Base-by-base conservation (phyloP, 1,140 invertebrate genomes). In the Trachelipus rathkii region DNA sequence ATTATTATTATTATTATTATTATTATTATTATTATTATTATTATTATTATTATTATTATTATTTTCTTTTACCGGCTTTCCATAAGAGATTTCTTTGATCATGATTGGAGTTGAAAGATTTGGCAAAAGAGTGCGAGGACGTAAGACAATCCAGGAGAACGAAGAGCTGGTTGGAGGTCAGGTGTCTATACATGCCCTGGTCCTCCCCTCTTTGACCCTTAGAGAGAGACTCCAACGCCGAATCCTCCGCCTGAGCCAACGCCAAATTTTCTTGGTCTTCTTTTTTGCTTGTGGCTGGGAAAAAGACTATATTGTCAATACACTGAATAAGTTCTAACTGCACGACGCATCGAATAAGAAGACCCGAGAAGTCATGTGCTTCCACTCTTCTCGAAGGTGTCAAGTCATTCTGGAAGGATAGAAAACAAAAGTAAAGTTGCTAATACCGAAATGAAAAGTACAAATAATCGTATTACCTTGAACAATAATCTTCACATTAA, bases 261-360 rank as follows among this genome's bases (percentile, higher is more conserved):
- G 94, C 94, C 76, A 97, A 86, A 78, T 96, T 95, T 84, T 98
- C 95, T 43, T 93, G 92, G 85, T 99, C 96, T 86, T 99, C 96
- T 86, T 97, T 98, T 71, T 93, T 90, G 24, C 96, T 97, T 0
- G 95, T 98, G 0, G 95, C 93, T 15, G 96, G 96, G 85, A 95
- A 99, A 85, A 99, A 99, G 0, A 99, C 92, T 70, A 99, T 95
- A 83, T 97, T 97, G 83, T 99, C 97, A 72, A 99, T 95, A 0
- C 96, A 98, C 84, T 98, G 95, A 77, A 99, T 99, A n/a, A 99
- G 86, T 85, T 99, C 97, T 80, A 98, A 85, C 83, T 99, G 97
- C 0, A 99, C 96, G 0, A 96, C 93, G 85, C 96, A 98, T 83
- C 96, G 95, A 10, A 98, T 97, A 19, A 95, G 86, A 19, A 89